Conservation (phyloP, 1,140 invertebrate species). For the Anoplolepis gracilipes region DNA sequence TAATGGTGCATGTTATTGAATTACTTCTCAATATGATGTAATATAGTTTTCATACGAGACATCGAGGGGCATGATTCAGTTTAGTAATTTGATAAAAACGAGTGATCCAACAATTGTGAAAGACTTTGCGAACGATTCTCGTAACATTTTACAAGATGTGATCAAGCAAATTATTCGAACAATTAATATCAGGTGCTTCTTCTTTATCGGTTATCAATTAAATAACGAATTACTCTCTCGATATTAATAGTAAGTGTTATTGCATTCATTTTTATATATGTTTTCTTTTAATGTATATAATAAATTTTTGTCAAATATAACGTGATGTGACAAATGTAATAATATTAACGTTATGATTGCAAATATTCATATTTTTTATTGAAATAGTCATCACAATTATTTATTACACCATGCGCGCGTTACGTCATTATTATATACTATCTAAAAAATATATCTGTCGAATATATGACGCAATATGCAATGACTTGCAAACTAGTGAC, state of each 20-base stretch:
- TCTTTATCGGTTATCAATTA: background rate
- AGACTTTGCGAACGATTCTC: background rate
- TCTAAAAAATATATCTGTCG: background rate
- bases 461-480: background rate
- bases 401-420: background rate
- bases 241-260: no score
- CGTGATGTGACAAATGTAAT: background rate
- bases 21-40: conserved; percentile 48
- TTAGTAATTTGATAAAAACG: conserved; percentile 31
- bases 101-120: conserved; percentile 1
- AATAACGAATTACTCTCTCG: background rate
- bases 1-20: background rate
- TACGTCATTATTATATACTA: background rate
- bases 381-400: no score
- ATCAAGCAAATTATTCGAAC: background rate
- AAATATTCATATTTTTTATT: background rate
- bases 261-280: background rate
- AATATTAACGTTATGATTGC: background rate
- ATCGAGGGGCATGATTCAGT: background rate
- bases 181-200: conserved; percentile 9
- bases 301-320: background rate
- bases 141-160: background rate
- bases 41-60: background rate
- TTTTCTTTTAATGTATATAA: no score
- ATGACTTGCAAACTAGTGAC: background rate